Conservation (phyloP, 1,140 invertebrate species). For the Calliphora vicina region DNA sequence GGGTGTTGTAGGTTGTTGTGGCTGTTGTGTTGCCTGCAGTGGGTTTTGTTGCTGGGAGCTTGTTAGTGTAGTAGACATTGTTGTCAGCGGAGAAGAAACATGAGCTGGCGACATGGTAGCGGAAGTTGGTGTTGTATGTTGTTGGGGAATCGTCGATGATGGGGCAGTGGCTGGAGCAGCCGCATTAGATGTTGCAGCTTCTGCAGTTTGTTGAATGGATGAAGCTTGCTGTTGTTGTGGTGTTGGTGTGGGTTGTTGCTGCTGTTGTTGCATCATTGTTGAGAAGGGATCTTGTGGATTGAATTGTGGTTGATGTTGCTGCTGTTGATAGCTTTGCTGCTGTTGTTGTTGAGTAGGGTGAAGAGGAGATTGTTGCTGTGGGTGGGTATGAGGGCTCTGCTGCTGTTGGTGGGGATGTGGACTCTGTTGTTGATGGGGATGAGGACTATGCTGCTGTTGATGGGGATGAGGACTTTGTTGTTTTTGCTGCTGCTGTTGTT, state of each 20-base stretch:
- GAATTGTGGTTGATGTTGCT: neutral
- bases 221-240: neutral
- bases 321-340: neutral
- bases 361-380: conserved; percentile 8
- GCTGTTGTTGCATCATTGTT: conserved; percentile 40
- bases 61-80: neutral
- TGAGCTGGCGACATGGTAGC: conserved; percentile 50
- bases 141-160: conserved; percentile 38
- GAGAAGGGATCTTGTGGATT: conserved; percentile 7
- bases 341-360: conserved; percentile 10
- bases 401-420: conserved; percentile 6
- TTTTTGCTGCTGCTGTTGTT: conserved; percentile 44
- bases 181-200: neutral
- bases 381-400: conserved; percentile 34
- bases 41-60: conserved; percentile 25
- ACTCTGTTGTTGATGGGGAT: conserved; percentile 46
- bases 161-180: neutral
- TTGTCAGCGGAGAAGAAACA: conserved; percentile 52
- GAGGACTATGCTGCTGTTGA: conserved; percentile 44
- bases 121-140: conserved; percentile 40
- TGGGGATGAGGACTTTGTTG: conserved; percentile 43
- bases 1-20: conserved; percentile 28
- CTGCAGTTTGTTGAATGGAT: conserved; percentile 28
- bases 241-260: conserved; percentile 48
- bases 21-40: conserved; percentile 24